Evolutionary conservation across 2,888 invertebrate genomes (phyloP).

Genomic region (Tillus elongatus): DNA sequence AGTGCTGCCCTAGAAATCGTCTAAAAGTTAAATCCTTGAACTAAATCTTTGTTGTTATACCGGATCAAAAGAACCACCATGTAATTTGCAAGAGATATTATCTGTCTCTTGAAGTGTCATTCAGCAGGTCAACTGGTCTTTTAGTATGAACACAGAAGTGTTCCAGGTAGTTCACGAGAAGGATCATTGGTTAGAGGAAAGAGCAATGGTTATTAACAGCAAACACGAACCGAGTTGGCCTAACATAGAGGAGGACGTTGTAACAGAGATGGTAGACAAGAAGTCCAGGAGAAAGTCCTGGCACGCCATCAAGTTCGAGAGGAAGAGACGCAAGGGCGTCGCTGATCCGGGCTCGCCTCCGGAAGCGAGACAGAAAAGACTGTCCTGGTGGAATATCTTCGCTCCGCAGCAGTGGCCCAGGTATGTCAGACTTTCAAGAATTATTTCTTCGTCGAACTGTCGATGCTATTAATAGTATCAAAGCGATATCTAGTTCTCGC

Average conservation of each 20-base stretch:
- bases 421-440: too few relatives aligned
- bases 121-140: too few relatives aligned
- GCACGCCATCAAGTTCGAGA: conserved; percentile 42
- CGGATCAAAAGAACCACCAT: background rate
- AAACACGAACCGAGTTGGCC: conserved; percentile 29
- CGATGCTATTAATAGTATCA: too few relatives aligned
- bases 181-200: conserved; percentile 36
- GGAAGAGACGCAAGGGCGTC: conserved; percentile 39
- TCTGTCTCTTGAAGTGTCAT: too few relatives aligned
- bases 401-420: conserved; percentile 68
- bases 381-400: conserved; percentile 86
- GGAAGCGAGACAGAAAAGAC: conserved; percentile 59
- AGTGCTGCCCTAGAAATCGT: conserved; percentile 5
- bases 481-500: too few relatives aligned
- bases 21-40: background rate
- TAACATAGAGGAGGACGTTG: conserved; percentile 31
- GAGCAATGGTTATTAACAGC: conserved; percentile 32
- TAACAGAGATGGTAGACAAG: conserved; percentile 31
- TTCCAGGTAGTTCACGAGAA: conserved; percentile 39
- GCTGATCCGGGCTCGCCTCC: conserved; percentile 30
- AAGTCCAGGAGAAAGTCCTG: conserved; percentile 40
- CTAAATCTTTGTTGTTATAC: background rate
- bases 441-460: too few relatives aligned
- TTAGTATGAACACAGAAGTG: conserved; percentile 36
- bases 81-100: background rate